Evolutionary conservation across 1,140 invertebrate genomes (phyloP), one percentile per base, ranked within the genome.

Genomic region (Brachionus plicatilis): DNA sequence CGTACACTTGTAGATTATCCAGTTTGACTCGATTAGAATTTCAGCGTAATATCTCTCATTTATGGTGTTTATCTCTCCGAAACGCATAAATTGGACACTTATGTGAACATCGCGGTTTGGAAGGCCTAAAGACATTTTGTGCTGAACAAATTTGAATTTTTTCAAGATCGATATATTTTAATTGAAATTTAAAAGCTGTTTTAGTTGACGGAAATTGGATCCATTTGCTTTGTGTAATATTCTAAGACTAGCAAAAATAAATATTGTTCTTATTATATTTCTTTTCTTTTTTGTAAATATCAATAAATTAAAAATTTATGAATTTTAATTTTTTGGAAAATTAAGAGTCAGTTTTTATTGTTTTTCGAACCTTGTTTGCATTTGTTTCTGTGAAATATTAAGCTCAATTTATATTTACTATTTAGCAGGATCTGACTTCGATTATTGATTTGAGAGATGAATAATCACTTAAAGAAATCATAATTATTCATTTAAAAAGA

Each of bases 21-120:
- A 80, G 12, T 65, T 56, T n/a, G 78, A 80, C 20, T 80, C 56
- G 12, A 80, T 80, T 11, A 29, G 9, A 3, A 80, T 24, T 43
- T 80, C 78, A 3, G 78, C 78, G 11, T 80, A 43, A 29, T 33
- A 80, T 80, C 47, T 56, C 50, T 80, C 78, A 56, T 65, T 11
- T 17, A 65, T 65, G 14, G 78, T 80, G 37, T 80, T 50, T 33
- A 80, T 65, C 17, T 80, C 78, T 8, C 78, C 78, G 17, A 80
- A 41, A 11, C 50, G 29, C 20, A 50, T n/a, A 43, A 80, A 80
- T 29, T 80, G 70, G 4, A 75, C 66, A 14, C 66, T 68, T 68
- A 68, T 68, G 66, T 68, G 27, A 33, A 68, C 66, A 3, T 68
- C 27, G 5, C 27, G 66, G n/a, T 29, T 68, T 68, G 66, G 17